Percentiles rank a stretch among this genome's conserved stretches.
phyloP scores from a whole-genome alignment of 2,797 vertebrate genomes.

The Caiman crocodilus region DNA sequence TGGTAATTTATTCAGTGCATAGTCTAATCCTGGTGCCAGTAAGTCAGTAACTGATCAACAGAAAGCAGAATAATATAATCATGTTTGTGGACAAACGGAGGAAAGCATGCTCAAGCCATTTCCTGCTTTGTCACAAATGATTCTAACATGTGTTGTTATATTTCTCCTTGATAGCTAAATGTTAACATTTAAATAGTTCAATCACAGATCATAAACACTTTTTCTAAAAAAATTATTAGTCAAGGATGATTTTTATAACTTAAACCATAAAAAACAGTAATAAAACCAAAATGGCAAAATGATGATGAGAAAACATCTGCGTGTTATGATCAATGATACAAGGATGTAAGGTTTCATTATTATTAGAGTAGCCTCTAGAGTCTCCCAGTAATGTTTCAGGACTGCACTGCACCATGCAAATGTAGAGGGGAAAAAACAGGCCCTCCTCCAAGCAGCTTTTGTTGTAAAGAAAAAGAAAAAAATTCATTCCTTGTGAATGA shows the following conservation, averaged over 20 bases:
- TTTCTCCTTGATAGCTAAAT: constrained; percentile 54
- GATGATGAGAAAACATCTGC: background rate
- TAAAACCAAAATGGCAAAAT: constrained; percentile 34
- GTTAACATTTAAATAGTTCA: constrained; percentile 25
- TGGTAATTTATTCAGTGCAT: constrained; percentile 58
- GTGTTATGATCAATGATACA: background rate
- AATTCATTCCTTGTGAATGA: background rate
- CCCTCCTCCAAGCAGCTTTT: no score
- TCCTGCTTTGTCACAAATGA: constrained; percentile 64
- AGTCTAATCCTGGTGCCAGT: constrained; percentile 28
- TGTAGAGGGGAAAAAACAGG: background rate
- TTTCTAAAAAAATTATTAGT: constrained; percentile 36
- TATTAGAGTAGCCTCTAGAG: background rate
- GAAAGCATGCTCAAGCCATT: constrained; percentile 53
- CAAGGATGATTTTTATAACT: constrained; percentile 54
- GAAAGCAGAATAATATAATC: constrained; percentile 43
- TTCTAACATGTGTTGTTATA: constrained; percentile 16
- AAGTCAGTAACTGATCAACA: constrained; percentile 39
- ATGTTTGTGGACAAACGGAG: constrained; percentile 37
- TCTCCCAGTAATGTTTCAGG: background rate
- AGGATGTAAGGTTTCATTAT: background rate
- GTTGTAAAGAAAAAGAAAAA: no score
- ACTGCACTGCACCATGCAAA: background rate
- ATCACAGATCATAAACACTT: constrained; percentile 40
- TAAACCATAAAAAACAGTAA: constrained; percentile 24